A percentile compares a stretch with the other conserved stretches of the same genome.
phyloP scores from a whole-genome alignment of 1,140 invertebrate species.

The Trichonephila clavipes region DNA sequence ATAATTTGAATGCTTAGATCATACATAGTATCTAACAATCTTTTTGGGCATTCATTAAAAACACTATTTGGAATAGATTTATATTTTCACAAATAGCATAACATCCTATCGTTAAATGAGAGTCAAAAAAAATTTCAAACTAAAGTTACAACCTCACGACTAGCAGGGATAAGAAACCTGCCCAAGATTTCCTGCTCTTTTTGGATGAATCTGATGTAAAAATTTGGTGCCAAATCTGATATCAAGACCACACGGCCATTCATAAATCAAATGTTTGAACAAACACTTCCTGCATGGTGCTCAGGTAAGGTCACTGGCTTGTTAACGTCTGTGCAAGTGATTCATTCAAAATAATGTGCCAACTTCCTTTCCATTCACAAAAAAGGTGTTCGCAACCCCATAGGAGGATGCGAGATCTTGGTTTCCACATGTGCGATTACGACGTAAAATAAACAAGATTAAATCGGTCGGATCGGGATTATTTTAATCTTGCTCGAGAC shows the following conservation, averaged over 20 bases:
- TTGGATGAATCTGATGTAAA: not conserved
- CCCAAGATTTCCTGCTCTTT: not conserved
- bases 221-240: slow-evolving; percentile 3
- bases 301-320: slow-evolving; percentile 26
- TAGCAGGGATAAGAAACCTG: too few relatives aligned
- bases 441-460: not conserved
- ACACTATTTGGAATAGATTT: too few relatives aligned
- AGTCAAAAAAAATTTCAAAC: too few relatives aligned
- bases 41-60: too few relatives aligned
- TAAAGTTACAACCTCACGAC: too few relatives aligned
- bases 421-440: not conserved
- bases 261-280: slow-evolving; percentile 35
- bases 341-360: slow-evolving; percentile 4
- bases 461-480: not conserved
- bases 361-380: slow-evolving; percentile 29
- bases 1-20: too few relatives aligned
- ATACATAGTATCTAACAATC: too few relatives aligned
- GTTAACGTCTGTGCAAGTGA: not conserved
- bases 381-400: not conserved
- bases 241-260: slow-evolving; percentile 22
- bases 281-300: slow-evolving; percentile 7
- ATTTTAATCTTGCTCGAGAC: not conserved
- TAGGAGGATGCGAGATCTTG: not conserved
- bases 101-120: too few relatives aligned
- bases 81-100: too few relatives aligned